These are phyloP conservation scores for Hesperia comma DNA, from an alignment of 2,888 invertebrate genomes.

Conservation along the genomic window DNA sequence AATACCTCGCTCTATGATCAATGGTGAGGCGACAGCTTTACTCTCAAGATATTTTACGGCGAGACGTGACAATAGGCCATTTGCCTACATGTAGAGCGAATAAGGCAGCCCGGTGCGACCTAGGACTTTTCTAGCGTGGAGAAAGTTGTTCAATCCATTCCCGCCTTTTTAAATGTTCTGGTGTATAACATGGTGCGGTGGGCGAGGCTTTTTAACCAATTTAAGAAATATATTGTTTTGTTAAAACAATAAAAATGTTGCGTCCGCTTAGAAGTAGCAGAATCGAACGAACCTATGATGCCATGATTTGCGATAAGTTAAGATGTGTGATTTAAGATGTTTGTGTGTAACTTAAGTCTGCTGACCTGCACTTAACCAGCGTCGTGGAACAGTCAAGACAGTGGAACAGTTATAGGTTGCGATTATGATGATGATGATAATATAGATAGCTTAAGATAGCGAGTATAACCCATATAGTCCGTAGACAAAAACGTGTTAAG, in stretches of 20 bases:
- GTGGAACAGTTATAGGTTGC: no score
- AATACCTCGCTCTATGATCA: conserved; percentile 1
- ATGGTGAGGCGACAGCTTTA: conserved; percentile 12
- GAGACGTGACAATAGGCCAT: conserved; percentile 51
- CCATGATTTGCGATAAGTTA: no score
- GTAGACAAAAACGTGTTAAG: no score
- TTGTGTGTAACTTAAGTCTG: no score
- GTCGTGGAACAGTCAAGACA: no score
- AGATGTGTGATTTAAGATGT: no score
- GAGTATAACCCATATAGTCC: no score
- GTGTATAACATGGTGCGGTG: conserved; percentile 13
- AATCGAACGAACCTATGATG: no score
- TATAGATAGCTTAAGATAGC: no score
- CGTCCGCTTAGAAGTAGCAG: no score
- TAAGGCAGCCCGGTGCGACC: conserved; percentile 39
- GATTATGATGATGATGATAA: no score
- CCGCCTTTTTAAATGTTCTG: conserved; percentile 28
- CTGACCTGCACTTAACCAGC: no score
- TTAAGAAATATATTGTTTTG: conserved; percentile 2
- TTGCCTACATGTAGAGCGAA: conserved; percentile 45
- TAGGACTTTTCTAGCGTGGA: conserved; percentile 41
- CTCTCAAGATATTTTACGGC: conserved; percentile 45
- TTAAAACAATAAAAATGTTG: not conserved
- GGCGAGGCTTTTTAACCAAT: conserved; percentile 9
- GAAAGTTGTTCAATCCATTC: conserved; percentile 36